These are phyloP conservation scores for Cavia porcellus DNA, from an alignment of 2,113 vertebrate species.

Conservation along the genomic window DNA sequence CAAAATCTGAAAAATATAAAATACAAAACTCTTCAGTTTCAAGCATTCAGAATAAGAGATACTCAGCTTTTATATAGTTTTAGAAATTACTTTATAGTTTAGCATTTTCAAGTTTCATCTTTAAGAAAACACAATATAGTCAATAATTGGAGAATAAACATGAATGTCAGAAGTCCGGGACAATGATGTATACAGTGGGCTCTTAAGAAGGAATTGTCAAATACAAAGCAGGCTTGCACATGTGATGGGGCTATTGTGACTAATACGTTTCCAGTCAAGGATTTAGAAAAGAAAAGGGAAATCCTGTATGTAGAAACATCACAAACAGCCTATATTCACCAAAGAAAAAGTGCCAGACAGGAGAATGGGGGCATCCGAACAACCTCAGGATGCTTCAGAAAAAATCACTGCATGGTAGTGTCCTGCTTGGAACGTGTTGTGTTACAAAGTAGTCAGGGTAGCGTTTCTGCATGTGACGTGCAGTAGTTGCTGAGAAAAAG, in stretches of 20 bases:
- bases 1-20: background rate
- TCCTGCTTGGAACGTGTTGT: accelerated
- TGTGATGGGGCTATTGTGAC: background rate
- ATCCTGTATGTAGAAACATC: background rate
- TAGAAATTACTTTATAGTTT: slow-evolving; percentile 6
- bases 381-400: background rate
- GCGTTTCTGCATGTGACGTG: background rate
- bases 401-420: too few relatives aligned
- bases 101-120: background rate
- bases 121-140: background rate
- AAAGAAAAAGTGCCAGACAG: background rate
- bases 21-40: background rate
- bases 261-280: background rate
- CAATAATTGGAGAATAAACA: background rate
- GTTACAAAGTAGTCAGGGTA: background rate
- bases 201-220: slow-evolving; percentile 26
- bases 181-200: background rate
- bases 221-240: background rate
- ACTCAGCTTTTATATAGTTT: background rate
- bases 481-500: background rate
- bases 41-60: background rate
- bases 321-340: background rate
- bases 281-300: slow-evolving; percentile 11
- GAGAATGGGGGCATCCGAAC: background rate
- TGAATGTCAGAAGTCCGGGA: background rate